Base-by-base conservation (phyloP, 2,888 invertebrate genomes). In the Drosophila subsilvestris region DNA sequence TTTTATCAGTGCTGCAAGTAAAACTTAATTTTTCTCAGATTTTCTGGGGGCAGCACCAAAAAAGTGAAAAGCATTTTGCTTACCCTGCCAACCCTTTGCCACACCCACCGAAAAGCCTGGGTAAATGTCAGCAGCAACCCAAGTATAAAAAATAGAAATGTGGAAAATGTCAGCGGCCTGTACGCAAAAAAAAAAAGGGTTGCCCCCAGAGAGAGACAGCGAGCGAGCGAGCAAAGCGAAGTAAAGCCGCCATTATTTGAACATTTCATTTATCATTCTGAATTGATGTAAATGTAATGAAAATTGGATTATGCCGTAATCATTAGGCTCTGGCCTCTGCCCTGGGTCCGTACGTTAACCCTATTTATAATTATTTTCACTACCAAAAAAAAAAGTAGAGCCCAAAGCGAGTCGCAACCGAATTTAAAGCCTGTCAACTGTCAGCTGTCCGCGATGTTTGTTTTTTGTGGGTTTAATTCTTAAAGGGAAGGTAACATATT, bases 191-290 rank as follows among this genome's bases (percentile, higher is more conserved):
- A 54, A 32, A 70, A 75, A 84, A 80, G 84, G 84, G 86, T 84
- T 71, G 54, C 63, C 61, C 58, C 47, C 27, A 43, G 20, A 25
- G 25, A 20, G 45, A 45, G 29, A 48, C 29, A 25, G 22, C 22
- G 20, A 22, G 29, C 42, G 45, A 20, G 32, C 53, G 9, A n/a
- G n/a, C n/a, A n/a, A n/a, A n/a, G n/a, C n/a, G n/a, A n/a, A n/a
- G n/a, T n/a, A n/a, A 27, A 27, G 9, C 8, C 27, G 6, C n/a
- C 7, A 85, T 85, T 87, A 85, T 87, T 87, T 78, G 43, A 78
- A 60, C 80, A 85, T 87, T 85, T 85, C 86, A 83, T 85, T 85
- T 87, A 87, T 87, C 87, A 87, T 85, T 79, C 69, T 51, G 70
- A 74, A 80, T 73, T 85, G 87, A 83, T 87, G 83, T 75, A 78